Evolutionary conservation across 2,888 invertebrate species (phyloP), one percentile per base, ranked within the genome.

Genomic region (Sylvicola cinctus): DNA sequence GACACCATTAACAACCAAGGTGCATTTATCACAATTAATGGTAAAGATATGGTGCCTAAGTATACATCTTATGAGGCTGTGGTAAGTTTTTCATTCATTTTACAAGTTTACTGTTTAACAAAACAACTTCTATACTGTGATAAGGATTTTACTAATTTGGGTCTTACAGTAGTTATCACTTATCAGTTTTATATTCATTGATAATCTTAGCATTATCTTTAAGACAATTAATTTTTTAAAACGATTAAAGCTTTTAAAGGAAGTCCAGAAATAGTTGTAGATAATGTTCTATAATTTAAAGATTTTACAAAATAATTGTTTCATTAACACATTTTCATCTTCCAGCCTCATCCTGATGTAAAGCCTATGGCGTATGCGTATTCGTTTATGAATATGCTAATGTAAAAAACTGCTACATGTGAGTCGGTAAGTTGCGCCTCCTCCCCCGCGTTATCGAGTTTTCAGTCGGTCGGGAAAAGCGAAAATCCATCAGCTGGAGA

Each of bases 1-100:
- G 95, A 96, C 74, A 85, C 90, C 38, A 95, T 98, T 88, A 93
- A 90, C 48, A 99, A 99, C 65, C 77, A 81, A 60, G 98, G 96
- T 53, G 95, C 98, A 48, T 96, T 87, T 62, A 93, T 98, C 52
- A 91, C 76, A 44, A 70, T 98, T 54, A 83, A 74, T 41, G 98
- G 96, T 39, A 77, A 75, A 54, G 79, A 87, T 55, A 74, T 96
- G 65, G 74, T 68, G 53, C 96, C 96, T 31, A 72, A 80, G 45
- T 93, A 79, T 61, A 81, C 77, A 36, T 76, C 85, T 4, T 99
- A 93, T 58, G 79, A 81, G 54, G 90, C 91, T 51, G 95, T 90
- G 73, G 90, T 91, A 65, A 69, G 81, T 66, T 43, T 34, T 36
- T 31, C 31, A 33, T 35, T n/a, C n/a, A n/a, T n/a, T n/a, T n/a